A percentile compares a stretch with the other conserved stretches of the same genome.
Conservation (phyloP, 1,140 invertebrate genomes). For the Microplitis mediator region DNA sequence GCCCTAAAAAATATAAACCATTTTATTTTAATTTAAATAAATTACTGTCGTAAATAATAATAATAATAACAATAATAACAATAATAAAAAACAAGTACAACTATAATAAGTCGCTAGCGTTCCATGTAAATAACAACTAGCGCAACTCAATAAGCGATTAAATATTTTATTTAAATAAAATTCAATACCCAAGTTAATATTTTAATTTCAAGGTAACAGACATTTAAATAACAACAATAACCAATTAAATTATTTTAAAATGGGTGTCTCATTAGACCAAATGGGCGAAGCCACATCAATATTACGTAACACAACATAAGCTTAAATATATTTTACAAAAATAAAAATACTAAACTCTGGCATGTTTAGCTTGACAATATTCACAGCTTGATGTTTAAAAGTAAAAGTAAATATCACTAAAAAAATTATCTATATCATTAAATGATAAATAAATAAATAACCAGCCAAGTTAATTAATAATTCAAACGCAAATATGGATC, state of each 20-base stretch:
- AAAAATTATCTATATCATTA: constrained; percentile 28
- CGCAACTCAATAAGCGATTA: too few species aligned
- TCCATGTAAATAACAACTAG: too few species aligned
- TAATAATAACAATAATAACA: too few species aligned
- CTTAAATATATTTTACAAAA: constrained; percentile 48
- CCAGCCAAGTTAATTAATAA: too few species aligned
- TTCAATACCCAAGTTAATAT: not conserved
- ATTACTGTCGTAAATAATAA: too few species aligned
- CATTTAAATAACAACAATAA: not conserved
- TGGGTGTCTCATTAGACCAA: constrained; percentile 18
- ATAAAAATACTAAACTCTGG: constrained; percentile 32
- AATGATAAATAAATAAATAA: too few species aligned
- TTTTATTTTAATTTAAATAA: too few species aligned
- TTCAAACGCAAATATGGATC: too few species aligned
- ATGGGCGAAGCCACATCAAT: constrained; percentile 36
- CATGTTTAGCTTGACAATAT: not conserved
- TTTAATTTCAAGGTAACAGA: not conserved
- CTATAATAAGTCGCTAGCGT: too few species aligned
- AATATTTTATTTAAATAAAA: too few species aligned
- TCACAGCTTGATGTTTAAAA: constrained; percentile 29
- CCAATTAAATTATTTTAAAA: not conserved
- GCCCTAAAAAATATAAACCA: too few species aligned
- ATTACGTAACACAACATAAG: constrained; percentile 49
- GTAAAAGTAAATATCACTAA: constrained; percentile 44
- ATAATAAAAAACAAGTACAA: not conserved